These are phyloP conservation scores for Pteronotus mesoamericanus DNA, from an alignment of 2,797 vertebrate genomes.

Conservation along the genomic window DNA sequence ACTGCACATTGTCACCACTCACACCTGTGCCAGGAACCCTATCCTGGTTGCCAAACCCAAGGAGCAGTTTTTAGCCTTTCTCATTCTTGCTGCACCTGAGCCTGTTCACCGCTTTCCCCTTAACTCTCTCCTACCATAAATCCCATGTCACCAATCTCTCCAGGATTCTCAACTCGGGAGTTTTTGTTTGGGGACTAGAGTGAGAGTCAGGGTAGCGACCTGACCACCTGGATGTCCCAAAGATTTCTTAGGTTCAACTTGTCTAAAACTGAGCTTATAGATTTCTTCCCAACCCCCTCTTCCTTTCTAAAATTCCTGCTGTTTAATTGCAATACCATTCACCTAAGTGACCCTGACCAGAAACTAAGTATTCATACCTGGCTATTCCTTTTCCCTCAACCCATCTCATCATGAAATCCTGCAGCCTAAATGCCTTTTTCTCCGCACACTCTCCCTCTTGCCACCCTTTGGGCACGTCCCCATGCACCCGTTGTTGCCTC, in stretches of 20 bases:
- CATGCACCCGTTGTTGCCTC: neutral
- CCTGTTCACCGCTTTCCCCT: neutral
- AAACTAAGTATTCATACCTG: neutral
- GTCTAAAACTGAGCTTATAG: neutral
- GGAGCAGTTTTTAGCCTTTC: neutral
- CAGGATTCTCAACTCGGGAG: neutral
- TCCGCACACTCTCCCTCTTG: neutral
- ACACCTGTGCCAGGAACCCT: neutral
- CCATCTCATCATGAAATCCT: neutral
- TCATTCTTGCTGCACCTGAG: neutral
- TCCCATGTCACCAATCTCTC: neutral
- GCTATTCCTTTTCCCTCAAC: neutral
- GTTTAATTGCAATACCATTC: neutral
- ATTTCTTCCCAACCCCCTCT: neutral
- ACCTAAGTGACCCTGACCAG: neutral
- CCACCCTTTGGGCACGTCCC: neutral
- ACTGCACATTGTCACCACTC: neutral
- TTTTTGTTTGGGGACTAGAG: neutral
- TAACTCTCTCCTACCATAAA: neutral
- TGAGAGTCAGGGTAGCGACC: neutral
- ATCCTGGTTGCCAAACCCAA: neutral
- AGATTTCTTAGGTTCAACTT: neutral
- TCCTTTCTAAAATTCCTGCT: neutral
- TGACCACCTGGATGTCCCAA: neutral
- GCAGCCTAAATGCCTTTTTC: neutral